phyloP scores from a whole-genome alignment of 1,140 invertebrate species.

The Hyles euphorbiae region DNA sequence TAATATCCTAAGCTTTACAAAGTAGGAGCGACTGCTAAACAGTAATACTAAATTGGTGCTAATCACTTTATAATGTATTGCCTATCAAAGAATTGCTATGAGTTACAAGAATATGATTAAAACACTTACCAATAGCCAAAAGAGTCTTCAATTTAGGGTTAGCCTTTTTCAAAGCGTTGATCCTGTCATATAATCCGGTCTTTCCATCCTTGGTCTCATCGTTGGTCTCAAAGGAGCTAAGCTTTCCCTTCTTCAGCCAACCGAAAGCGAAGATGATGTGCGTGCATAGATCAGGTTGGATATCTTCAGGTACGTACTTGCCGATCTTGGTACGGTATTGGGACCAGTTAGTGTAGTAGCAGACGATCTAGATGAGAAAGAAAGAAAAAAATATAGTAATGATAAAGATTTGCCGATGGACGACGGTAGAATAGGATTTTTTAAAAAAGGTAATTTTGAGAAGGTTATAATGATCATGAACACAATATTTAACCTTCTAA shows the following conservation, averaged over 20 bases:
- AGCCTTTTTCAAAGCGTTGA: slow-evolving; percentile 88
- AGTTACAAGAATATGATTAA: neutral
- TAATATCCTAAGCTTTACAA: no score
- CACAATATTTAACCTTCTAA: no score
- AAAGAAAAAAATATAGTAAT: slow-evolving; percentile 1
- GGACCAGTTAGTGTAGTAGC: slow-evolving; percentile 98
- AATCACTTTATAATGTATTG: no score
- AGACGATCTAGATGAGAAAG: slow-evolving; percentile 81
- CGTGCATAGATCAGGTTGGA: slow-evolving; percentile 95
- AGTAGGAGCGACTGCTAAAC: no score
- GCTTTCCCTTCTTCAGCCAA: slow-evolving; percentile 96
- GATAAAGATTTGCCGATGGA: no score
- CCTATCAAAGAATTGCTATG: no score
- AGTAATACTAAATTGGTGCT: no score
- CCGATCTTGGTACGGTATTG: slow-evolving; percentile 95
- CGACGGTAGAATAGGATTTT: no score
- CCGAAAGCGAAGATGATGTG: slow-evolving; percentile 97
- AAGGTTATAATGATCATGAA: no score
- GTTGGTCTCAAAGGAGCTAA: slow-evolving; percentile 93
- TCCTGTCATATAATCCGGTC: slow-evolving; percentile 90
- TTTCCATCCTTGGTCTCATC: slow-evolving; percentile 96
- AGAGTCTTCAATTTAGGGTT: slow-evolving; percentile 93
- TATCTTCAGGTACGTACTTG: slow-evolving; percentile 96
- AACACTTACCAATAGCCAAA: slow-evolving; percentile 88
- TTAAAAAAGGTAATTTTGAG: no score